Percentiles rank a stretch among this genome's conserved stretches.
These are phyloP conservation scores for Agelas oroides DNA, from an alignment of 37 sponge, comb jelly and placozoan species.

Conservation along the genomic window DNA sequence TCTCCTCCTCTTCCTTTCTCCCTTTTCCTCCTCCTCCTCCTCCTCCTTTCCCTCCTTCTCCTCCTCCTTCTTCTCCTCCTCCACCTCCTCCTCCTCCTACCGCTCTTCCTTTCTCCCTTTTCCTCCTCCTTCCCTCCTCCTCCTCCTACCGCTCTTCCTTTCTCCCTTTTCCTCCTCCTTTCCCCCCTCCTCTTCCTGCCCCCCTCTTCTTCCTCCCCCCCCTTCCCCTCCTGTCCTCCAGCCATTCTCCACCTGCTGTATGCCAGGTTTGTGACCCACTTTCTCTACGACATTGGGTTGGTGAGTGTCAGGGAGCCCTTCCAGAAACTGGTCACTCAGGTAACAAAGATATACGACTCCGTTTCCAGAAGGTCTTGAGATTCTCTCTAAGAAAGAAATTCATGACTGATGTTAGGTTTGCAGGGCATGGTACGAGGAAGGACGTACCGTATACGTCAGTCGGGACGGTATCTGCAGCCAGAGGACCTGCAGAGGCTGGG, in stretches of 20 bases:
- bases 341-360: too few relatives aligned
- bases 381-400: too few relatives aligned
- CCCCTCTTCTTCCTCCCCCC: too few relatives aligned
- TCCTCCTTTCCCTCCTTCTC: background rate
- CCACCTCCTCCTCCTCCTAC: background rate
- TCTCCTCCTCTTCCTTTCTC: background rate
- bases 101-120: background rate
- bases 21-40: background rate
- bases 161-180: background rate
- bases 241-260: slow-evolving; percentile 89
- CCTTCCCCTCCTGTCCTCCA: background rate
- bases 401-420: background rate
- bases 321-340: slow-evolving; percentile 77
- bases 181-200: background rate
- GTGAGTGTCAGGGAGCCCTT: slow-evolving; percentile 79
- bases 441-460: slow-evolving; percentile 47
- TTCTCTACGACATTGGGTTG: slow-evolving; percentile 79
- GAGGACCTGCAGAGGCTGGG: slow-evolving; percentile 46
- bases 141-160: background rate
- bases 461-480: slow-evolving; percentile 65
- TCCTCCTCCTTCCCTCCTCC: background rate
- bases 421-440: slow-evolving; percentile 88
- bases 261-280: slow-evolving; percentile 87
- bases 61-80: slow-evolving; percentile 1
- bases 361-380: too few relatives aligned